These are phyloP conservation scores for Willisornis vidua DNA, from an alignment of 2,113 vertebrate species.

Conservation along the genomic window DNA sequence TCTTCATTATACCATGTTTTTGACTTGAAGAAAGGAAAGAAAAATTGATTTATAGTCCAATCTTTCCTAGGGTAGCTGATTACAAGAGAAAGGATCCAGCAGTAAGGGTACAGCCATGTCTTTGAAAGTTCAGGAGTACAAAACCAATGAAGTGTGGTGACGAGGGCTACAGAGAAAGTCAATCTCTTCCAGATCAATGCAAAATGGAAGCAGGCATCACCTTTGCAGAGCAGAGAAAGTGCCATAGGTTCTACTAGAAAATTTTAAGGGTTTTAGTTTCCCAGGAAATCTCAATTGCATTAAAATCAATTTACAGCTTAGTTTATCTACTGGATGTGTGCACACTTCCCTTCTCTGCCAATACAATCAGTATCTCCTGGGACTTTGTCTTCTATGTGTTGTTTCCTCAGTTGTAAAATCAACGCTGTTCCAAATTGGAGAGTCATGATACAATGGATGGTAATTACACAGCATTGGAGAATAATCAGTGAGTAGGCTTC, in stretches of 20 bases:
- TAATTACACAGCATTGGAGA: not conserved
- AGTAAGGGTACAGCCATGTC: not conserved
- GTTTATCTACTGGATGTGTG: not conserved
- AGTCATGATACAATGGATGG: not conserved
- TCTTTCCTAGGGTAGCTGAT: not conserved
- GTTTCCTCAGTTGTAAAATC: conserved; percentile 2
- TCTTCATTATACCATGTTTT: not conserved
- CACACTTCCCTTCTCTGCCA: not conserved
- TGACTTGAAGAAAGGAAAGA: not conserved
- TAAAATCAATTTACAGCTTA: not conserved
- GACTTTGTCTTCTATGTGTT: not conserved
- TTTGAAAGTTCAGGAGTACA: not conserved
- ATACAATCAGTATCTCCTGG: not conserved
- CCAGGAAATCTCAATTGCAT: not conserved
- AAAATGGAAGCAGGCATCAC: not conserved
- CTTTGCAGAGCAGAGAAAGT: not conserved
- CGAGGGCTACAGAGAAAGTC: not conserved
- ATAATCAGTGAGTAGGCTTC: not conserved
- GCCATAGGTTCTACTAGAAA: not conserved
- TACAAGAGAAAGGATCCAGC: not conserved
- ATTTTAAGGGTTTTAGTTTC: not conserved
- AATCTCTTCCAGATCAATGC: not conserved
- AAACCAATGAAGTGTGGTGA: not conserved
- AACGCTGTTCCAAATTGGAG: not conserved
- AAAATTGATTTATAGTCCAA: not conserved